phyloP scores from a whole-genome alignment of 2,888 invertebrate species.

The Heliconius ethilla region DNA sequence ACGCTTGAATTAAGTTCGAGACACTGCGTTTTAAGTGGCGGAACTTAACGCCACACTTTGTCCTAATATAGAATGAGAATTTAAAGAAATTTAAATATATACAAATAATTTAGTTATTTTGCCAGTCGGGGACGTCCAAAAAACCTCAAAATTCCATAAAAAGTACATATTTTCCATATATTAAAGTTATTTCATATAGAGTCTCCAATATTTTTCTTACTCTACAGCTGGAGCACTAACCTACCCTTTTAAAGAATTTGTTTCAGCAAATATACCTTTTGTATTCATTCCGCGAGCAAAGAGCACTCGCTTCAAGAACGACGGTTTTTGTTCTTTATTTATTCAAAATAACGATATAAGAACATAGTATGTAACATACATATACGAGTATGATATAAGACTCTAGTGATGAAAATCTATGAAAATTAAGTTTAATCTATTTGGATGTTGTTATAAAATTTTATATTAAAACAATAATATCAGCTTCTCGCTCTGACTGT shows the following conservation, averaged over 20 bases:
- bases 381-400: neutral
- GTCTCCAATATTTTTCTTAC: neutral
- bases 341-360: neutral
- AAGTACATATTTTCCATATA: constrained; percentile 3
- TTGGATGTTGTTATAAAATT: too few species aligned
- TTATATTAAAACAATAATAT: too few species aligned
- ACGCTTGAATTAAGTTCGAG: neutral
- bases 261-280: constrained; percentile 16
- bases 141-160: neutral
- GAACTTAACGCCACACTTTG: neutral
- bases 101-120: too few species aligned
- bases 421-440: too few species aligned
- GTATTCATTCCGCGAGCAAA: constrained; percentile 4
- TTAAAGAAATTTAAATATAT: too few species aligned
- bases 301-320: constrained; percentile 14
- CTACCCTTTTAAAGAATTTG: constrained; percentile 24
- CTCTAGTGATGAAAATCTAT: too few species aligned
- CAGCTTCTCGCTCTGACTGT: too few species aligned
- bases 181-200: neutral
- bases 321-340: neutral
- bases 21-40: neutral
- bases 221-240: neutral
- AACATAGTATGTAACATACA: neutral
- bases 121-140: neutral
- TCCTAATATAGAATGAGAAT: neutral